Evolutionary conservation across 2,797 vertebrate species (phyloP).

Genomic region (Hoplostethus atlanticus): DNA sequence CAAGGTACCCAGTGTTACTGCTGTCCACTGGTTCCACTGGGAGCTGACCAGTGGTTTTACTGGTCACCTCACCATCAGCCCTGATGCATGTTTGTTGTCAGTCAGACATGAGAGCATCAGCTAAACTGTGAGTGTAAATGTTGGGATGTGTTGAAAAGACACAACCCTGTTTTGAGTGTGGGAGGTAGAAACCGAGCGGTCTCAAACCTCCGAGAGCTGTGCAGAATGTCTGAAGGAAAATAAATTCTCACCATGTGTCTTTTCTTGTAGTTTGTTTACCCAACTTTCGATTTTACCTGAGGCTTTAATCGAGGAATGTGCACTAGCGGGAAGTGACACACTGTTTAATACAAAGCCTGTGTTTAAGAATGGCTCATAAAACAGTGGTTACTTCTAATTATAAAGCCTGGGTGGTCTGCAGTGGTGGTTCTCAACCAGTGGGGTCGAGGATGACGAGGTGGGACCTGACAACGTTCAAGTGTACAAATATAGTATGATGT

Average conservation of each 20-base stretch:
- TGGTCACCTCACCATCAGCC: too few relatives aligned
- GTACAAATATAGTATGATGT: neutral
- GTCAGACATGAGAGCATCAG: too few relatives aligned
- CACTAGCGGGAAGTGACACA: constrained; percentile 12
- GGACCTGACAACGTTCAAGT: constrained; percentile 46
- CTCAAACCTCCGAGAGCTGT: too few relatives aligned
- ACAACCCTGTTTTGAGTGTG: too few relatives aligned
- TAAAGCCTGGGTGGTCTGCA: constrained; percentile 57
- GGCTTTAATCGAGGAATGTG: constrained; percentile 37
- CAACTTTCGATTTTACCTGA: constrained; percentile 31
- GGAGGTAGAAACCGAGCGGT: too few relatives aligned
- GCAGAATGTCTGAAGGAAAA: neutral
- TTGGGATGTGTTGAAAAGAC: too few relatives aligned
- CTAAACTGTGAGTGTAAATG: too few relatives aligned
- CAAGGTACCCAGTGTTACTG: too few relatives aligned
- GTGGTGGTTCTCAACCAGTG: neutral
- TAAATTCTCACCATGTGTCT: neutral
- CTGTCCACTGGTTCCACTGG: too few relatives aligned
- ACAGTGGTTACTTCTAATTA: constrained; percentile 51
- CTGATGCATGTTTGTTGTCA: too few relatives aligned
- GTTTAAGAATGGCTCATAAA: constrained; percentile 53
- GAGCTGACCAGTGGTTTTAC: too few relatives aligned
- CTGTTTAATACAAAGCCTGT: constrained; percentile 42
- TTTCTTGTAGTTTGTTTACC: neutral
- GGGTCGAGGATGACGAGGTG: neutral